A percentile compares a stretch with the other conserved stretches of the same genome.
These are phyloP conservation scores for Nibea albiflora DNA, from an alignment of 2,113 vertebrate genomes.

Conservation along the genomic window DNA sequence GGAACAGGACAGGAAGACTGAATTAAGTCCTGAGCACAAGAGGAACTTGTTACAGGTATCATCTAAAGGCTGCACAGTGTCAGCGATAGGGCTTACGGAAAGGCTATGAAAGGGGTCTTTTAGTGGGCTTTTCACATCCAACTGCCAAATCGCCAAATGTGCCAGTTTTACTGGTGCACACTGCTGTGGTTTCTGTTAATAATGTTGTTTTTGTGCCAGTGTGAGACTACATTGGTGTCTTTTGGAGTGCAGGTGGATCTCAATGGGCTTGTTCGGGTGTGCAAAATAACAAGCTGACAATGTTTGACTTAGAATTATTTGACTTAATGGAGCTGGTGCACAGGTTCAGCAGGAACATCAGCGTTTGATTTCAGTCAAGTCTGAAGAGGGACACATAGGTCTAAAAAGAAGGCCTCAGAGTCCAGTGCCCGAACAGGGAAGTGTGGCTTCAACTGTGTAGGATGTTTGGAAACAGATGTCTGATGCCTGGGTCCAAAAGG, in stretches of 20 bases:
- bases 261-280: neutral
- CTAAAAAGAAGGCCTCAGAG: neutral
- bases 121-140: neutral
- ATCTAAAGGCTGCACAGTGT: constrained; percentile 67
- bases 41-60: neutral
- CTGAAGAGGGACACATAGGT: neutral
- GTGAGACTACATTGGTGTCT: neutral
- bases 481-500: constrained; percentile 48
- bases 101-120: constrained; percentile 55
- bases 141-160: neutral
- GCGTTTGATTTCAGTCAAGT: neutral
- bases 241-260: neutral
- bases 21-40: constrained; percentile 65
- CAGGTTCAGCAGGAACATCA: neutral
- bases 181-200: neutral
- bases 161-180: neutral
- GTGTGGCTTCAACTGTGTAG: neutral
- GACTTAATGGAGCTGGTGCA: neutral
- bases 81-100: constrained; percentile 81
- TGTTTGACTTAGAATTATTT: neutral
- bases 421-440: neutral
- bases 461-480: constrained; percentile 60
- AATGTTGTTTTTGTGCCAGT: fast-evolving
- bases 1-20: constrained; percentile 59
- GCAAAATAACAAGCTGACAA: neutral